Base-by-base conservation (phyloP, 2,797 vertebrate species). In the Fistularia commersonii region DNA sequence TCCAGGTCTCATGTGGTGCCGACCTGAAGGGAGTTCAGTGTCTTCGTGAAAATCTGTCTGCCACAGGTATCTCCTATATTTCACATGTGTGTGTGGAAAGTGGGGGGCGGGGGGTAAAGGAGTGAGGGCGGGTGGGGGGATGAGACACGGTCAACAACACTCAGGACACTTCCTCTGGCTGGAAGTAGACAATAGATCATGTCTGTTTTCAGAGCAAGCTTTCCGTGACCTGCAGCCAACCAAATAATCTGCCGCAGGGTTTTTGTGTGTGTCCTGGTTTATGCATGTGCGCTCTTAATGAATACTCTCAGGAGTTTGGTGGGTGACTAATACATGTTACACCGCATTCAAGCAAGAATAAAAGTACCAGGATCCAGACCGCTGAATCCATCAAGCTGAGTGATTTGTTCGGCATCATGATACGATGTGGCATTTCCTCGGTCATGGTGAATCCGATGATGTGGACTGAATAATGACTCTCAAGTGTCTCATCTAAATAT, bases 21-120 rank as follows among this genome's bases (percentile, higher is more conserved):
- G 8, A n/a, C 44, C 54, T 11, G 6, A 31, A 33, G 60, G 54
- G 61, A 48, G 46, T 65, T 37, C 32, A 48, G 61, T 48, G 67
- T 67, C 45, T 38, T 34, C 56, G 61, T 66, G 63, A 61, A 66
- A 57, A 66, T 68, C 45, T 44, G 52, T 72, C 64, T 64, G 54
- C 86, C 74, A 64, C 85, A 86, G 65, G 58, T 71, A 66, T 76
- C 62, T 61, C 65, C 60, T 79, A 81, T 81, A 92, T 90, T 87
- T 90, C 76, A 64, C 87, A 83, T 54, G 38, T 61, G 46, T 8
- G 37, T 84, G 87, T 56, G 45, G 69, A 79, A 56, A 69, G 57
- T 10, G 14, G 33, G 32, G 61, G 50, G 49, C 51, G 11, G 43
- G 66, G 12, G 4, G 54, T 61, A 62, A 63, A 23, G 23, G 23